Conservation (phyloP, 2,888 invertebrate species). For the Hydraecia micacea region DNA sequence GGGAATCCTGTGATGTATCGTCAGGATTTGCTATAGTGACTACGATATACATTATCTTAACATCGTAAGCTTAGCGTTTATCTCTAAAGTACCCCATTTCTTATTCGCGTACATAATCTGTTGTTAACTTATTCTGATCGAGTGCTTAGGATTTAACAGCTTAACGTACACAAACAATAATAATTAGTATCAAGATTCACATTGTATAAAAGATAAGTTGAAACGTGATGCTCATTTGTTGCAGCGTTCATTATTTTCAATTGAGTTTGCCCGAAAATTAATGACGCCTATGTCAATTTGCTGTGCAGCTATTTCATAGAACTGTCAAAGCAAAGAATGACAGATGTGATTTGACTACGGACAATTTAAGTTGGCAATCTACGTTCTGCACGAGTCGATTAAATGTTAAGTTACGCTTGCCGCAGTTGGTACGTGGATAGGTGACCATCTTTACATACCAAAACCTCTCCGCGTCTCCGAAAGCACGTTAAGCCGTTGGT, state of each 20-base stretch:
- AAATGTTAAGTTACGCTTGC: neutral
- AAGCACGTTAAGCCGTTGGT: neutral
- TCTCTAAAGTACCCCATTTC: constrained; percentile 49
- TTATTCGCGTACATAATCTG: constrained; percentile 48
- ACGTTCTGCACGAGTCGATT: neutral
- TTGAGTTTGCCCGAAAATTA: neutral
- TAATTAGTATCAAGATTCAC: neutral
- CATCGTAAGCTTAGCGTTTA: constrained; percentile 42
- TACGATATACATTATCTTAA: constrained; percentile 32
- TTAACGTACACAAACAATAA: constrained; percentile 3
- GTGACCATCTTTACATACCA: neutral
- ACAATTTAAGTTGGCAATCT: neutral
- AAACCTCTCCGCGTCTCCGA: neutral
- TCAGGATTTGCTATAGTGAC: constrained; percentile 27
- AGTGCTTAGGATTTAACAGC: constrained; percentile 5
- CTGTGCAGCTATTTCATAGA: neutral
- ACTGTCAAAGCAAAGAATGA: neutral
- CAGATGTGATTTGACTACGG: neutral
- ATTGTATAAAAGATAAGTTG: neutral
- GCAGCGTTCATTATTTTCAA: neutral
- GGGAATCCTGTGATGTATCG: constrained; percentile 30
- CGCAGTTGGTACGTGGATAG: neutral
- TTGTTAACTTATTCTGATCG: constrained; percentile 50
- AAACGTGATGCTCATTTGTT: neutral
- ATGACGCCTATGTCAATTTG: neutral